A percentile compares a stretch with the other conserved stretches of the same genome.
Conservation (phyloP, 1,140 invertebrate species). For the Anastatus disparis region DNA sequence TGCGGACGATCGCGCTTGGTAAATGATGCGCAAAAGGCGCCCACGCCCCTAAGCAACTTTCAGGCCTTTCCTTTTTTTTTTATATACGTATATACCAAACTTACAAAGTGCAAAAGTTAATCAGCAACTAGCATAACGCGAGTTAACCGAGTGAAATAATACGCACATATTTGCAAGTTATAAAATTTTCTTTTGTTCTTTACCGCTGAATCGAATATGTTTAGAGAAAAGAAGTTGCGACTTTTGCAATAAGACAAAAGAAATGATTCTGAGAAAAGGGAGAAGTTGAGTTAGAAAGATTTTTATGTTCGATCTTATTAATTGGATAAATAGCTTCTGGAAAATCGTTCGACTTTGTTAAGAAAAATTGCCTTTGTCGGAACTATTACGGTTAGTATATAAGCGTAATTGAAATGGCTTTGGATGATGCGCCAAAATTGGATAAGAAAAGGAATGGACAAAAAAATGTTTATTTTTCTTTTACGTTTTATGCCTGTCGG, state of each 20-base stretch:
- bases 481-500: not conserved
- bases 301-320: constrained; percentile 18
- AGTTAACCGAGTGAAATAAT: not conserved
- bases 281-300: not conserved
- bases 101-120: constrained; percentile 20
- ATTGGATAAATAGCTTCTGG: constrained; percentile 1
- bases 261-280: no score
- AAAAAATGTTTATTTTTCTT: not conserved
- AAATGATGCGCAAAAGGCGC: constrained; percentile 25
- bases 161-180: constrained; percentile 6
- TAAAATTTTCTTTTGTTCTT: not conserved
- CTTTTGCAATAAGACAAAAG: no score
- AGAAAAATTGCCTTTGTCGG: not conserved
- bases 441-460: not conserved
- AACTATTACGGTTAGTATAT: not conserved
- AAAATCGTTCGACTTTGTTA: constrained; percentile 13
- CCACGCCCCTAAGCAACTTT: no score
- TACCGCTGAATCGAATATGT: no score
- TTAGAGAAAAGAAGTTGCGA: no score
- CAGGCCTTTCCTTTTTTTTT: no score
- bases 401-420: not conserved
- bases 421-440: not conserved
- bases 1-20: not conserved
- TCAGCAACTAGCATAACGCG: not conserved
- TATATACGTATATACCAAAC: no score